These are phyloP conservation scores for Tapirus indicus DNA, from an alignment of 2,797 vertebrate genomes.

Conservation along the genomic window DNA sequence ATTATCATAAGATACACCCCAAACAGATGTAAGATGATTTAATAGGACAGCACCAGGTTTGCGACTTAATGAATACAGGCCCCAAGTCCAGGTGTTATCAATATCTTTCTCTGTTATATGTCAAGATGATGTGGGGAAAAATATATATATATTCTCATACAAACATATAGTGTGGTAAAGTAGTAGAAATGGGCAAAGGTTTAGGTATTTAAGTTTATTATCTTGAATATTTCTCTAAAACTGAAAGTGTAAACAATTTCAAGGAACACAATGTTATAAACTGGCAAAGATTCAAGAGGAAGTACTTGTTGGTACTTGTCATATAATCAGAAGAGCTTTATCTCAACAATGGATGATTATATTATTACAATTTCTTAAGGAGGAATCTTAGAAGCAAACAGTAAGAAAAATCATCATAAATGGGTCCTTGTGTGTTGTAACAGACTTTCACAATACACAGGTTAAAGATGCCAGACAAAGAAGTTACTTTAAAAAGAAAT, in stretches of 20 bases:
- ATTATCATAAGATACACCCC: not conserved
- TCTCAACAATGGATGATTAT: conserved; percentile 56
- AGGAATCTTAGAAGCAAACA: conserved; percentile 59
- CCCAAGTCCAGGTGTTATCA: not conserved
- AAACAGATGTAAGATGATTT: not conserved
- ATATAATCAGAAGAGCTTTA: conserved; percentile 47
- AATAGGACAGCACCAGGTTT: not conserved
- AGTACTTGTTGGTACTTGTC: conserved; percentile 14
- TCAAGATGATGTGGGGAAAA: not conserved
- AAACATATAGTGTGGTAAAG: not conserved
- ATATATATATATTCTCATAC: not conserved
- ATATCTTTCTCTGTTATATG: not conserved
- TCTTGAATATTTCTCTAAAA: conserved; percentile 54
- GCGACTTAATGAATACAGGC: not conserved
- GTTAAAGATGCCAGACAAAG: conserved; percentile 69
- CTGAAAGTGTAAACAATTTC: conserved; percentile 53
- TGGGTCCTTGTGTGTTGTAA: conserved; percentile 52
- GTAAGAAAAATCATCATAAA: conserved; percentile 45
- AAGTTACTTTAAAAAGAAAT: conserved; percentile 77
- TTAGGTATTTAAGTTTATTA: conserved; percentile 16
- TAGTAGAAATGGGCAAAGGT: conserved; percentile 21
- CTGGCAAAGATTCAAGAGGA: conserved; percentile 49
- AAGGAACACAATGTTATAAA: conserved; percentile 30
- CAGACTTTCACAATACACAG: conserved; percentile 75
- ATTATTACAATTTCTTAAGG: conserved; percentile 34